Base-by-base conservation (phyloP, 2,888 invertebrate genomes). In the Tolmerus cingulatus region DNA sequence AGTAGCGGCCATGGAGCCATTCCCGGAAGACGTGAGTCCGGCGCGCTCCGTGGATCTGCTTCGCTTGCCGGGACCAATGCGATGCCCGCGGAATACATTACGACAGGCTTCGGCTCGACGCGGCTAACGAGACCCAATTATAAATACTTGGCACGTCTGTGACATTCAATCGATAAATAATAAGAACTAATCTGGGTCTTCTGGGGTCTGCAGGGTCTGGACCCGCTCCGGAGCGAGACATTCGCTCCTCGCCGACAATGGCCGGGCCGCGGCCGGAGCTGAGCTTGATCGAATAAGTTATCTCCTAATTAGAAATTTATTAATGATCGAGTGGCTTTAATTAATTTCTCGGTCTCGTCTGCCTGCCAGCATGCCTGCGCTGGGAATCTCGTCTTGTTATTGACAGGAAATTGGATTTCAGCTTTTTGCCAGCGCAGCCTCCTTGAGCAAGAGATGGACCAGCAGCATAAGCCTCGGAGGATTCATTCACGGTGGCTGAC, bases 81-180 rank as follows among this genome's bases (percentile, higher is more conserved):
- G 51, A 81, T 81, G 81, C 81, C 30, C 30, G 30, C 84, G 23
- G 84, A 84, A 84, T 84, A 84, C 84, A 84, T 84, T 84, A 84
- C 66, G 34, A 46, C 14, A 19, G 66, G 74, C 66, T 74, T 84
- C 40, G 82, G 84, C 57, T 57, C 40, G 34, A 23, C 40, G 57
- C 27, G 43, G 46, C 86, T 86, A 86, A 86, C 86, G 87, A 88
- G 87, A 89, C 87, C 88, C 89, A 89, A 89, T 89, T 88, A 88
- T 86, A 87, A 86, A 87, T 87, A 89, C 89, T 88, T 88, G 88
- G 86, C 87, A 88, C 88, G 88, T 89, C 89, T 89, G 88, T 91
- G 90, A 90, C 91, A 92, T 91, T 91, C 91, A 91, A 92, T 92
- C 92, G 92, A 91, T 91, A 86, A 86, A 86, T 86, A 86, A 86